Percentiles rank a stretch among this genome's conserved stretches.
Evolutionary conservation across 2,797 vertebrate genomes (phyloP).

Genomic region (Manis crassicaudata): DNA sequence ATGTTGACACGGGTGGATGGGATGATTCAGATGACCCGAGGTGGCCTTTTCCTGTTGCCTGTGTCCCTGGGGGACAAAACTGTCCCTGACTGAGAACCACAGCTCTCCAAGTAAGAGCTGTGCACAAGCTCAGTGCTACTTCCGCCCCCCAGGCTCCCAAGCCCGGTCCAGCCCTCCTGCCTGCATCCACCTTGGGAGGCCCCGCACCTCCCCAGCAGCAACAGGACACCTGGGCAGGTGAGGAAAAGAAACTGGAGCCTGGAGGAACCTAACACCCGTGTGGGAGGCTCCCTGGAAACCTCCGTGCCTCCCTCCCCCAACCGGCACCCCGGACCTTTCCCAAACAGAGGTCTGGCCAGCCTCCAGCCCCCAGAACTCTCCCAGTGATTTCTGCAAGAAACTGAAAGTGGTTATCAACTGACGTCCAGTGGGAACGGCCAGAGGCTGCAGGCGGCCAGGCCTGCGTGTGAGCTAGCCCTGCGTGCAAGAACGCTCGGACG

Average conservation of each 20-base stretch:
- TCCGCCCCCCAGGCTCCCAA: not conserved
- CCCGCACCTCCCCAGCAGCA: not conserved
- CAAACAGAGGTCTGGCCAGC: not conserved
- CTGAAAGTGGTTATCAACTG: too few species aligned
- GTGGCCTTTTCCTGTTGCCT: not conserved
- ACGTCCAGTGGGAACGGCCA: not conserved
- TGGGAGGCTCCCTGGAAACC: not conserved
- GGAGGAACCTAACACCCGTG: not conserved
- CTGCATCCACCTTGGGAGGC: not conserved
- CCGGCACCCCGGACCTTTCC: not conserved
- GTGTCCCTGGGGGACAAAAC: not conserved
- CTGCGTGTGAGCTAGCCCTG: too few species aligned
- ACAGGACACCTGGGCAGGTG: not conserved
- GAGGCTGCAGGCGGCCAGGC: not conserved
- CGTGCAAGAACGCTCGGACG: not conserved
- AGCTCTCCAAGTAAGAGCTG: not conserved
- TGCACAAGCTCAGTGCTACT: too few species aligned
- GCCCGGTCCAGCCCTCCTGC: not conserved
- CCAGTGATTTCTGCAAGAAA: too few species aligned
- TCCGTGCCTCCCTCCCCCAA: not conserved
- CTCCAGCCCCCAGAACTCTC: not conserved
- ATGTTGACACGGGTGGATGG: fast-evolving
- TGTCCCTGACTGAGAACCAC: not conserved
- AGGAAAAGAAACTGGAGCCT: not conserved
- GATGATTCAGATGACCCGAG: not conserved